Evolutionary conservation across 2,113 vertebrate species (phyloP).

Genomic region (Oxyruncus cristatus): DNA sequence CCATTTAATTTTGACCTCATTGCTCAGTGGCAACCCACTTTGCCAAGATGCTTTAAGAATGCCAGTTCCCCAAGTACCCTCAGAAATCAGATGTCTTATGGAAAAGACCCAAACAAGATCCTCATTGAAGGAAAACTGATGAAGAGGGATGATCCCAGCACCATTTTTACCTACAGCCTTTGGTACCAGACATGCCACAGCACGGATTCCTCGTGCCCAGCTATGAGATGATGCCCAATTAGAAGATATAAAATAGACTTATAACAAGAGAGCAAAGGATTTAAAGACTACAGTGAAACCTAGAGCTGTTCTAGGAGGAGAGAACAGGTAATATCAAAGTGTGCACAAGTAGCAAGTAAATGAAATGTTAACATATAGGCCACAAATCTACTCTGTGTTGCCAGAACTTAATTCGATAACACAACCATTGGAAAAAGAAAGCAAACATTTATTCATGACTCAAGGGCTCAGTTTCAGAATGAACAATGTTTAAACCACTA

Average conservation of each 20-base stretch:
- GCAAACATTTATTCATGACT: not conserved
- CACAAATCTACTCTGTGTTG: not conserved
- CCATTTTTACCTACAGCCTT: not conserved
- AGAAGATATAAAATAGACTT: not conserved
- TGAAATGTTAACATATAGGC: not conserved
- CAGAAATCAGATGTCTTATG: not conserved
- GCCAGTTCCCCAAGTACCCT: not conserved
- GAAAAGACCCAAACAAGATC: not conserved
- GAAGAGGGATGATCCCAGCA: not conserved
- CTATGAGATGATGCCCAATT: not conserved
- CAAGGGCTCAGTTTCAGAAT: not conserved
- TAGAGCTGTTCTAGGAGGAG: not conserved
- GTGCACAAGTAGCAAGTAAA: not conserved
- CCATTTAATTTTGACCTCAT: not conserved
- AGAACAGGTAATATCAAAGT: not conserved
- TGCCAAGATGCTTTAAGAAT: not conserved
- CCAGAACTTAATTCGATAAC: not conserved
- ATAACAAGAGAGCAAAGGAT: not conserved
- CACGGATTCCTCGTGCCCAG: not conserved
- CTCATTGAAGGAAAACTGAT: not conserved
- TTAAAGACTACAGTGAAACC: not conserved
- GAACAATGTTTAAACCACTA: not conserved
- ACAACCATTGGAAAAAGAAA: not conserved
- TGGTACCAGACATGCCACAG: accelerated
- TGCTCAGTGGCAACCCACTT: not conserved